Evolutionary conservation across 2,888 invertebrate genomes (phyloP), one percentile per base, ranked within the genome.

Genomic region (Tricholauxania praeusta): DNA sequence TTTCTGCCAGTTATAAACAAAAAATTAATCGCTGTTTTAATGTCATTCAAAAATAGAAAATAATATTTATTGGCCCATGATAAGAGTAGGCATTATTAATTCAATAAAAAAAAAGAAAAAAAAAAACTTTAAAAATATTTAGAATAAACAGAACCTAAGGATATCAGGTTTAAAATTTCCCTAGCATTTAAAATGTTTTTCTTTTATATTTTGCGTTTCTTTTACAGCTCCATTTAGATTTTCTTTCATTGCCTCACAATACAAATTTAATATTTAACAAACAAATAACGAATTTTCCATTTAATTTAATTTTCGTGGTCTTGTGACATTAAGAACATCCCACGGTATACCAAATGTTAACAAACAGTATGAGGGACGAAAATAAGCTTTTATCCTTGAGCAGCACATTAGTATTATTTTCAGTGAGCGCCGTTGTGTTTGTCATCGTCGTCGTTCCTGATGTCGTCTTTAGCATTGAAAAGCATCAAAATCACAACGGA

Each of bases 231-330:
- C 39, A 39, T 7, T 39, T 39, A 7, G 6, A 10, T 39, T 39
- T 39, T 39, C 10, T 39, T 39, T 7, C 39, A 39, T 39, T 39
- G 10, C 10, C 2, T 39, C 10, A 39, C 39, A 39, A 39, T 39
- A 39, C 7, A 39, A 39, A 28, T 57, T 57, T 57, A 57, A 57
- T 57, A 57, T 57, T 57, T 57, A 57, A 17, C 22, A 47, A 63
- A 47, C 47, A 47, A 63, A 63, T 63, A 77, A 78, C 76, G 76
- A 77, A 76, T 76, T 75, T 76, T 76, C 78, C 76, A 77, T 78
- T 77, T 75, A 78, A 78, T 77, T 78, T 78, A 78, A 78, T 78
- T 78, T 78, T 60, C 75, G 74, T 77, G 77, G 76, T 76, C 77
- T 78, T 75, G 75, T 75, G 76, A 19, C 48, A 39, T 15, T 48